Evolutionary conservation across 1,140 invertebrate species (phyloP), one percentile per base, ranked within the genome.

Genomic region (Drosophila kohkoa): DNA sequence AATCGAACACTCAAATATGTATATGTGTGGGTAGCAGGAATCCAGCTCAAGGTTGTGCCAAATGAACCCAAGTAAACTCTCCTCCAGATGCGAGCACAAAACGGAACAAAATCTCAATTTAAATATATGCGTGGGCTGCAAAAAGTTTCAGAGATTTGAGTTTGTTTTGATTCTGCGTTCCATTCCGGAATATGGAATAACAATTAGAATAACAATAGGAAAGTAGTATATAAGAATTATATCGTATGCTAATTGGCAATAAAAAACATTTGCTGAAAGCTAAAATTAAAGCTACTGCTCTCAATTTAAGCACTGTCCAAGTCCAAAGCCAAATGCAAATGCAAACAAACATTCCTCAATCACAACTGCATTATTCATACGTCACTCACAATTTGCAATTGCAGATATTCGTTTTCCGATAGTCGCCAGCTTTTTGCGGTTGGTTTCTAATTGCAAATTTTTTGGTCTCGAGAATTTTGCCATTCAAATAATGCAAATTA

Each of bases 1-100:
- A 49, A 25, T 54, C 48, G 25, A 25, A 66, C 45, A 82, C 7
- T 32, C 13, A 25, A 25, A 25, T 25, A 25, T 25, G 41, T 13
- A 30, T 59, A 13, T 20, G 20, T 25, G 20, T 25, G 20, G 52
- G 7, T 6, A 45, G 13, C n/a, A 54, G 38, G 45, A 45, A 57
- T 59, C 7, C 46, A 64, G 55, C 70, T 79, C 82, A 86, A 83
- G 81, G 81, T 69, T 82, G 7, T 25, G 38, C 8, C n/a, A 45
- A 66, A 15, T 71, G 77, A 85, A 80, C 81, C 25, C 55, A 1
- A 72, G 15, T 83, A 64, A 82, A 76, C 81, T 69, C n/a, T 55
- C 43, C 63, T 38, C 35, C 35, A 38, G 8, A 7, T 35, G 64
- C 64, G 46, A 45, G 20, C 48, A 62, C 57, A 75, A 41, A 71